Base-by-base conservation (phyloP, 2,113 vertebrate species). In the Pedionomus torquatus region DNA sequence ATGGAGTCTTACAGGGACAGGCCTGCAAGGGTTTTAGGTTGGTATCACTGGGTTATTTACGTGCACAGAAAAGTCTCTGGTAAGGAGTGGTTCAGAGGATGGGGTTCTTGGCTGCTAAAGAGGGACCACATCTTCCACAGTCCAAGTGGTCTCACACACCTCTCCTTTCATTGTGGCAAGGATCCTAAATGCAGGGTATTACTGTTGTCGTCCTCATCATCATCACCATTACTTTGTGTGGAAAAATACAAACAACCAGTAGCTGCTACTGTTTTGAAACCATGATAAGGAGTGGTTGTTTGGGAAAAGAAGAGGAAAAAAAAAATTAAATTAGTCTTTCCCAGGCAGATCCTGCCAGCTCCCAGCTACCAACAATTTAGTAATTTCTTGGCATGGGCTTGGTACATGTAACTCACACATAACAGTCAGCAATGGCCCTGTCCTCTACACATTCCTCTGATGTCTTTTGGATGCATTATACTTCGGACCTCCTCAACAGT, bases 121-220 rank as follows among this genome's bases (percentile, higher is more conserved):
- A 54, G 25, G 25, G 63, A 24, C 13, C 25, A 54, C 43, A 43
- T 37, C 30, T 52, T 80, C 49, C 44, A 3, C 2, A 63, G 41
- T 74, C 15, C 41, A 70, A 87, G 25, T 13, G 10, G 17, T 55
- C 39, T 54, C 43, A 60, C 8, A 35, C 19, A 74, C 3, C 20
- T 81, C 26, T 83, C 41, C 24, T 84, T 82, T 78, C 26, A 57
- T 13, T 72, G 37, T 65, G 48, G 14, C 55, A 75, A 21, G n/a
- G 11, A 64, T 83, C 17, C 63, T 49, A 69, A 60, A 69, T 30
- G 25, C 33, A 58, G 39, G 3, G 6, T 74, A 28, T 52, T 65
- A 18, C 20, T 80, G 26, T 25, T 33, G 33, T 35, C 8, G 3
- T 46, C 0, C 1, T 54, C 6, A 0, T 15, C 9, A 20, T 41